Evolutionary conservation across 2,113 vertebrate genomes (phyloP).

Genomic region (Marmota flaviventris): DNA sequence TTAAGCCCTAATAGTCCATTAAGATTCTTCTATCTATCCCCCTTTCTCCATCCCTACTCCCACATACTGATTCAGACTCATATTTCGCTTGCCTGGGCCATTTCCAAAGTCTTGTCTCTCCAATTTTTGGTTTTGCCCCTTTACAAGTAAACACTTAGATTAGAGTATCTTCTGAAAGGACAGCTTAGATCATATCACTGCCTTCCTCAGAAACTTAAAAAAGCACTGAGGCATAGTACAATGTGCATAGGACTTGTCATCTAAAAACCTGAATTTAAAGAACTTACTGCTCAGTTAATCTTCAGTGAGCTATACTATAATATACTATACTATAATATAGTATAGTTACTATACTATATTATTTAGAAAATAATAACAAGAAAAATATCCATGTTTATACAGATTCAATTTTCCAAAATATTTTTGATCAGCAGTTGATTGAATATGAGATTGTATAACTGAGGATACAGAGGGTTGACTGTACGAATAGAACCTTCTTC

Average conservation of each 20-base stretch:
- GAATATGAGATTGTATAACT: not conserved
- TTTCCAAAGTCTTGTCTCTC: not conserved
- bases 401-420: not conserved
- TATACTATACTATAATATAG: not conserved
- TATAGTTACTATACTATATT: not conserved
- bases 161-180: conserved; percentile 39
- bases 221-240: not conserved
- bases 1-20: not conserved
- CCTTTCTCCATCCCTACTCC: not conserved
- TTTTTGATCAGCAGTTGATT: not conserved
- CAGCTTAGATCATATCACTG: not conserved
- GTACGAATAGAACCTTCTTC: not conserved
- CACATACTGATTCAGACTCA: not conserved
- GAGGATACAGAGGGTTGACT: not conserved
- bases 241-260: not conserved
- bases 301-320: not conserved
- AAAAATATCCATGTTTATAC: not conserved
- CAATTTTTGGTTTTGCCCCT: not conserved
- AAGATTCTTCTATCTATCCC: conserved; percentile 28
- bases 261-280: conserved; percentile 1
- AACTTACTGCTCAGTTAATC: not conserved
- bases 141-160: conserved; percentile 4
- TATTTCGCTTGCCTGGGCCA: not conserved
- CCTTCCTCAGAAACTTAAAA: conserved; percentile 54
- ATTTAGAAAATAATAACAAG: not conserved